Evolutionary conservation across 2,888 invertebrate genomes (phyloP), one percentile per base, ranked within the genome.

Genomic region (Torymus auratus): DNA sequence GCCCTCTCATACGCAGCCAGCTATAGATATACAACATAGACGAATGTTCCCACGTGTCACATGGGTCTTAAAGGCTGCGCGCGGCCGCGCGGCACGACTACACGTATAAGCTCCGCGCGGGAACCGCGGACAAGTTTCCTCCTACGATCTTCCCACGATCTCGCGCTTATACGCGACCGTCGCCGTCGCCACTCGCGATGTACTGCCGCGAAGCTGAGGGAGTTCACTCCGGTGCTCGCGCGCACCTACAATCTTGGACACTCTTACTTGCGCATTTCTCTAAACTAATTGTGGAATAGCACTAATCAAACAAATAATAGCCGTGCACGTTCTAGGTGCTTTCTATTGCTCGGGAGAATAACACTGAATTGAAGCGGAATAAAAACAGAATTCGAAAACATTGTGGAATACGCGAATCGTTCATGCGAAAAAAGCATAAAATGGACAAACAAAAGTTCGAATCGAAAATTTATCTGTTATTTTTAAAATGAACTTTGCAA

Each of bases 71-170:
- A 81, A 77, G 76, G 64, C 81, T 78, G 74, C 64, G 77, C 69
- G 17, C 62, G 62, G 72, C 76, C 64, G 77, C 69, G 17, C 62
- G 62, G 72, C 76, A 62, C 75, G 61, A 71, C 70, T 62, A 60
- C 62, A 78, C 78, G 23, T 53, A 23, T 68, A 65, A 67, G 72
- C 78, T 61, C 72, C 15, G 62, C 73, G 60, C 78, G 82, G 78
- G 78, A 79, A 78, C 75, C 80, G 78, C 76, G 84, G 84, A 85
- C 86, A 85, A 86, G 85, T 88, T 87, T 84, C 83, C 83, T 84
- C 85, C 85, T 84, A 84, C 83, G 84, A 85, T 87, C 85, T 88
- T 88, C 88, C 87, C 88, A 88, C 88, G 88, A 88, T 86, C 84
- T 84, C 83, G 69, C 82, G 83, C 83, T 78, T 70, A 77, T 72